A percentile compares a stretch with the other conserved stretches of the same genome.
Conservation (phyloP, 2,888 invertebrate species). For the Onthophagus sagittarius region DNA sequence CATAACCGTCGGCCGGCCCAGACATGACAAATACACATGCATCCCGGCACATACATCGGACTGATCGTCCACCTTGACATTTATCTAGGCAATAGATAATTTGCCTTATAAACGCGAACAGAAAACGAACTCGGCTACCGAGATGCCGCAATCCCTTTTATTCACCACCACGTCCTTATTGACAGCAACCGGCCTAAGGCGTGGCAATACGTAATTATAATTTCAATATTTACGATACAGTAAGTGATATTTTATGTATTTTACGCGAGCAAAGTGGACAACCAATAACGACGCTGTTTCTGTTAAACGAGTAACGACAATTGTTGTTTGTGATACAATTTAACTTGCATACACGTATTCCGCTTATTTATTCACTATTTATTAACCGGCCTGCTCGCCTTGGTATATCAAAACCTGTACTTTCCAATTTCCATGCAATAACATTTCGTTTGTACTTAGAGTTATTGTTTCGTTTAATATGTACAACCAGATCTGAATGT, state of each 20-base stretch:
- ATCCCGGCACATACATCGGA: conserved; percentile 7
- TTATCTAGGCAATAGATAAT: conserved; percentile 8
- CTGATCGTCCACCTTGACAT: conserved; percentile 4
- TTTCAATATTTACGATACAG: not conserved
- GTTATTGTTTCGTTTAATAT: not conserved
- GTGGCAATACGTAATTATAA: not conserved
- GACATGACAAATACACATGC: conserved; percentile 26
- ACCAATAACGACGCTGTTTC: not conserved
- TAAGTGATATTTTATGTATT: not conserved
- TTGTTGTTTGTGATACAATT: not conserved
- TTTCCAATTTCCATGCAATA: not conserved
- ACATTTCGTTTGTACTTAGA: not conserved
- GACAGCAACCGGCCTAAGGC: not conserved
- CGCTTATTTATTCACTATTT: not conserved
- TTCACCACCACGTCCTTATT: not conserved
- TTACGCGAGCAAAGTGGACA: not conserved
- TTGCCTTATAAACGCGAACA: not conserved
- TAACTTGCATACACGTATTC: not conserved
- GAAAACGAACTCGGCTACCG: not conserved
- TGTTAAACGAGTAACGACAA: not conserved
- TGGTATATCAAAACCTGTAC: not conserved
- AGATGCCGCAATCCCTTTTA: not conserved
- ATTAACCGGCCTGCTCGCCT: not conserved
- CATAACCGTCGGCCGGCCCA: conserved; percentile 15
- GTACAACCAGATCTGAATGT: too few relatives aligned